phyloP scores from a whole-genome alignment of 2,888 invertebrate species.

The Euzetes globulus region DNA sequence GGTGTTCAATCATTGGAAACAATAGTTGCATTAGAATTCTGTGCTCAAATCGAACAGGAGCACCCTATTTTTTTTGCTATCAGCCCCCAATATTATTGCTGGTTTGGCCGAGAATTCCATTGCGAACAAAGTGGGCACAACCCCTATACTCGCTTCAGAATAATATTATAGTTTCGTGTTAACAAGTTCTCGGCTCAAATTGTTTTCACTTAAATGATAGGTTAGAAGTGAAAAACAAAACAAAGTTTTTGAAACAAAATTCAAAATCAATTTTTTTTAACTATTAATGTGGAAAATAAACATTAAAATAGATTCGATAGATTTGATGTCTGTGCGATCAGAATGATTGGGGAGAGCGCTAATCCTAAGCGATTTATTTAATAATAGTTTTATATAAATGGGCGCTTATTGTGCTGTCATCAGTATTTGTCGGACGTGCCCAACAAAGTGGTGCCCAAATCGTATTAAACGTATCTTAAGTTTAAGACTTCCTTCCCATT shows the following conservation, averaged over 20 bases:
- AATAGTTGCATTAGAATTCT: too few species aligned
- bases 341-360: background rate
- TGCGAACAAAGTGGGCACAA: background rate
- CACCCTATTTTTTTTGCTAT: too few species aligned
- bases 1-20: too few species aligned
- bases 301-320: background rate
- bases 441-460: constrained; percentile 1
- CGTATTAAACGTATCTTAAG: background rate
- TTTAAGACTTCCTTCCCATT: background rate
- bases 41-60: too few species aligned
- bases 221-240: background rate
- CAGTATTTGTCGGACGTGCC: constrained; percentile 1
- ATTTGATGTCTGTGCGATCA: background rate
- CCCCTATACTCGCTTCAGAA: background rate
- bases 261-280: background rate
- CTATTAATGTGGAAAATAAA: background rate
- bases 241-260: background rate
- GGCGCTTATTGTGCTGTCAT: constrained; percentile 1
- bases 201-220: background rate
- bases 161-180: background rate
- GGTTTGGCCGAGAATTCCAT: too few species aligned
- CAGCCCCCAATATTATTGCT: too few species aligned
- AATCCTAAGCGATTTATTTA: constrained; percentile 4
- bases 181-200: background rate
- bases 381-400: background rate